Conservation (phyloP, 1,140 invertebrate species). For the Anoplophora glabripennis region DNA sequence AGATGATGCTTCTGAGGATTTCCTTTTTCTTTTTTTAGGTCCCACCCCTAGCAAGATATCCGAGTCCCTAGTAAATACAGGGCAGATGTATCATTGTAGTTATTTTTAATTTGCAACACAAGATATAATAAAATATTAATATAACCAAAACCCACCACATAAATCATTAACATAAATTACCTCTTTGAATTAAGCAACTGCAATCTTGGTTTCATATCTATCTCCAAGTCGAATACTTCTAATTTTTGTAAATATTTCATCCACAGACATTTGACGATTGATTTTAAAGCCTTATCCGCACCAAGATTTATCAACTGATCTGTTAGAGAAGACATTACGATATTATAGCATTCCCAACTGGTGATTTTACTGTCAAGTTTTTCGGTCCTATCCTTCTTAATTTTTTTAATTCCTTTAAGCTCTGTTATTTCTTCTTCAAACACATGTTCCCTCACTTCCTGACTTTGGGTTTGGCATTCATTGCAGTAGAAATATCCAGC, state of each 20-base stretch:
- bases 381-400: constrained; percentile 18
- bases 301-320: constrained; percentile 61
- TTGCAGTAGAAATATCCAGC: constrained; percentile 56
- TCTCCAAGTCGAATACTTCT: constrained; percentile 54
- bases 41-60: constrained; percentile 54
- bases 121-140: too few relatives aligned
- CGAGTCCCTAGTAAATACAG: constrained; percentile 52
- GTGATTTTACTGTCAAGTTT: constrained; percentile 51
- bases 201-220: constrained; percentile 54
- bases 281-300: constrained; percentile 55
- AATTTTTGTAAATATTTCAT: constrained; percentile 58
- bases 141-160: constrained; percentile 16
- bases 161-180: constrained; percentile 43
- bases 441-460: constrained; percentile 52
- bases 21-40: constrained; percentile 26
- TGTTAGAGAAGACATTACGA: constrained; percentile 58
- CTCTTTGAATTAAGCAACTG: constrained; percentile 50
- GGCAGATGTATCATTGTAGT: too few relatives aligned
- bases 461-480: constrained; percentile 54
- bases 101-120: too few relatives aligned
- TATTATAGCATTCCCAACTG: constrained; percentile 66
- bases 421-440: constrained; percentile 24
- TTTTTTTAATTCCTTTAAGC: constrained; percentile 21
- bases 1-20: constrained; percentile 24
- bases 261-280: constrained; percentile 63